phyloP scores from a whole-genome alignment of 1,140 invertebrate genomes.

The Cyclina sinensis region DNA sequence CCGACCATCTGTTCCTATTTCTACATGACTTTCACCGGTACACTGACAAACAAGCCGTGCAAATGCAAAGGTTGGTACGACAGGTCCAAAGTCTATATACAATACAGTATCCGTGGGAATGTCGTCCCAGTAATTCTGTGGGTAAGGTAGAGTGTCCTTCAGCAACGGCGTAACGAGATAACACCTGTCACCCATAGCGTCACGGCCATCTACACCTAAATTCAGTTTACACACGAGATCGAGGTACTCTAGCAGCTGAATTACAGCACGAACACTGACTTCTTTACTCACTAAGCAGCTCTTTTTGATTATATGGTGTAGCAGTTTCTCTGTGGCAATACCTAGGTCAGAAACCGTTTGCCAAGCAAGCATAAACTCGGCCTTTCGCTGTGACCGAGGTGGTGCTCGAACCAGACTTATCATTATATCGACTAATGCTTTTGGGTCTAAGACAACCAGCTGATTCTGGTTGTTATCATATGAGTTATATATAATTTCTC shows the following conservation, averaged over 20 bases:
- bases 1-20: constrained; percentile 47
- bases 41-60: constrained; percentile 72
- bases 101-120: constrained; percentile 53
- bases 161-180: constrained; percentile 70
- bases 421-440: constrained; percentile 70
- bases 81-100: constrained; percentile 66
- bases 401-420: constrained; percentile 64
- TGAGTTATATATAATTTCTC: constrained; percentile 73
- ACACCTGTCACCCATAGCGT: constrained; percentile 43
- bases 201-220: constrained; percentile 17
- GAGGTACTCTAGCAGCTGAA: constrained; percentile 67
- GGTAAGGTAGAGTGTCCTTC: constrained; percentile 56
- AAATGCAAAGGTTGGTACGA: constrained; percentile 67
- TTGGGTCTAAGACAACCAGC: constrained; percentile 73
- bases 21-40: constrained; percentile 51
- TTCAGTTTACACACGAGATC: constrained; percentile 68
- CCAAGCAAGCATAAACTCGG: constrained; percentile 65
- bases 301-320: constrained; percentile 67
- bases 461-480: constrained; percentile 71
- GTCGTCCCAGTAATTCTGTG: constrained; percentile 68
- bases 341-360: constrained; percentile 62
- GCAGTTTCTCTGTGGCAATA: constrained; percentile 61
- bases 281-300: constrained; percentile 41
- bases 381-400: constrained; percentile 40
- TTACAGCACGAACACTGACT: constrained; percentile 46